Evolutionary conservation across 1,140 invertebrate species (phyloP).

Genomic region (Diprion similis): DNA sequence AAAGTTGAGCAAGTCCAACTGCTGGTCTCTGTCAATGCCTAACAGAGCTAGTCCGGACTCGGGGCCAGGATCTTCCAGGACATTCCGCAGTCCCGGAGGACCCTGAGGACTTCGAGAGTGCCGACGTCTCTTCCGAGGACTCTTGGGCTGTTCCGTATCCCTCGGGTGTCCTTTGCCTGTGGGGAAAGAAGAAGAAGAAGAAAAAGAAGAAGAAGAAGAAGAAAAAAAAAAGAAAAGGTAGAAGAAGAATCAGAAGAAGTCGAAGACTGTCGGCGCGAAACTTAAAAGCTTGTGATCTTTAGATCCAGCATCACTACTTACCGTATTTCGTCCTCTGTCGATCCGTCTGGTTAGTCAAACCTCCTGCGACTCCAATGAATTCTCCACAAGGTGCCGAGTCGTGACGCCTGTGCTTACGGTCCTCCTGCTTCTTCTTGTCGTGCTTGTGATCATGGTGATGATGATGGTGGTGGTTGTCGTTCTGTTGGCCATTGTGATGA

Average conservation of each 20-base stretch:
- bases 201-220: neutral
- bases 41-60: constrained; percentile 43
- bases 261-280: neutral
- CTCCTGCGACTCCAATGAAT: constrained; percentile 40
- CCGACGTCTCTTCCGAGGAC: constrained; percentile 46
- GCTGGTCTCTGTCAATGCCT: constrained; percentile 51
- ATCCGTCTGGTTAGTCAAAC: constrained; percentile 28
- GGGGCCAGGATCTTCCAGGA: constrained; percentile 45
- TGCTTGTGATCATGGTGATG: constrained; percentile 26
- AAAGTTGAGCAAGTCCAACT: constrained; percentile 53
- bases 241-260: neutral
- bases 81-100: constrained; percentile 33
- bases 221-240: neutral
- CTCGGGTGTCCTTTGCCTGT: constrained; percentile 47
- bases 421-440: constrained; percentile 35
- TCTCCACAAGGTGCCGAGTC: constrained; percentile 54
- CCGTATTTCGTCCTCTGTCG: constrained; percentile 43
- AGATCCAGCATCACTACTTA: constrained; percentile 23
- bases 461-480: constrained; percentile 18
- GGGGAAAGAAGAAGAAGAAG: too few species aligned
- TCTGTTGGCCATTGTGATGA: constrained; percentile 11
- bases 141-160: constrained; percentile 47
- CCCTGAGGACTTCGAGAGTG: constrained; percentile 49
- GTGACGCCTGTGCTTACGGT: constrained; percentile 44
- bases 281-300: too few species aligned